Base-by-base conservation (phyloP, 2,113 vertebrate species). In the Stigmatopora argus region DNA sequence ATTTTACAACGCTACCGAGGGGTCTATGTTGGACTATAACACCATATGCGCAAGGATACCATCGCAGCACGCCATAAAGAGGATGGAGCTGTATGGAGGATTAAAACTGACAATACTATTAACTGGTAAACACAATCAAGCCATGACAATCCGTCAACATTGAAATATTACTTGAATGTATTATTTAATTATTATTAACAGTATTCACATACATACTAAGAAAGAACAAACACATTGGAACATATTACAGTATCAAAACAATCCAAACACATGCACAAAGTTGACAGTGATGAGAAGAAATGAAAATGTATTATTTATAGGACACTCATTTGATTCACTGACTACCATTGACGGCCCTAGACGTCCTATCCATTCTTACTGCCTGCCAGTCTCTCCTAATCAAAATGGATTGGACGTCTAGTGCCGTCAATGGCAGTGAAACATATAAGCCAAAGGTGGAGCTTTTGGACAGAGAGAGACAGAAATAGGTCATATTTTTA, bases 1-100 rank as follows among this genome's bases (percentile, higher is more conserved):
- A 5, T 45, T 52, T 45, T 1, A 62, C 4, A 48, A 44, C 9
- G 5, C 53, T 12, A 15, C 48, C 0, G 23, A 53, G 45, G 4
- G 45, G 52, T 53, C 34, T 0, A 0, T 38, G 5, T n/a, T 21
- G 71, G 34, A 64, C 65, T 74, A 71, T 69, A 51, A 57, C 14
- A 45, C 15, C 5, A 63, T 52, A n/a, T 55, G 67, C 71, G 68
- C 68, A 80, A 45, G 41, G 65, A 77, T 73, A 80, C 46, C 18
- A 55, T 4, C 38, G 13, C 19, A 34, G 56, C 59, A 65, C 46
- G 18, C 34, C 7, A 31, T 21, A 41, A 31, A 5, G 17, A 62
- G 48, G 55, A 41, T 41, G 38, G 49, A 47, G 13, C 4, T 18
- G 21, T 68, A 70, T 70, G 70, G 70, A 73, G 45, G 62, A 60